Base-by-base conservation (phyloP, 2,888 invertebrate genomes). In the Netelia virgata region DNA sequence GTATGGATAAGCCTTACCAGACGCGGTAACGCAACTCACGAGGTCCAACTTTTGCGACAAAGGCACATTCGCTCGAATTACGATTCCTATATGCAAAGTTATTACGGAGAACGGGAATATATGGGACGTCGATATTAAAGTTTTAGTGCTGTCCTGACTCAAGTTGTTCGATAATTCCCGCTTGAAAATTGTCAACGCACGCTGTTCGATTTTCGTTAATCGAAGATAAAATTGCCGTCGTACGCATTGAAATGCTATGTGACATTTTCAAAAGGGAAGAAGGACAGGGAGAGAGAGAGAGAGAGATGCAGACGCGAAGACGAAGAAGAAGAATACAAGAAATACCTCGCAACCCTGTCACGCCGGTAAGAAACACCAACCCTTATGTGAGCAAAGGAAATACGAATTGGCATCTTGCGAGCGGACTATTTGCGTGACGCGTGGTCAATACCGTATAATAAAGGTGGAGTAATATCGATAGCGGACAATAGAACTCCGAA, bases 41-140 rank as follows among this genome's bases (percentile, higher is more conserved):
- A 18, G 23, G 23, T 57, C 43, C 53, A 68, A 74, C 68, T 80
- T 80, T 74, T 80, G n/a, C 80, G 80, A 80, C 80, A 68, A 74
- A 68, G 74, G 50, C 20, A 18, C 53, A 66, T 41, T 23, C 59
- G 68, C 61, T 73, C 61, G 68, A 69, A 74, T 74, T 73, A 68
- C 68, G 68, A 74, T 68, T 57, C 43, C 14, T 14, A 16, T 14
- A 16, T 43, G 14, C 47, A 47, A 36, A 36, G 36, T 36, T 36
- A 36, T 36, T 36, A 0, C 36, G 36, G 36, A 36, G 36, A 6
- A 6, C 6, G 1, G 5, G 36, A 36, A 36, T 36, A 36, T 36
- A 36, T 36, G 36, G 36, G 8, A 36, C 36, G 36, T 36, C 36
- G 36, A 36, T 36, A 36, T 36, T 36, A 36, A 36, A 36, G 36